Evolutionary conservation across 2,888 invertebrate species (phyloP).

Genomic region (Conistra vaccinii): DNA sequence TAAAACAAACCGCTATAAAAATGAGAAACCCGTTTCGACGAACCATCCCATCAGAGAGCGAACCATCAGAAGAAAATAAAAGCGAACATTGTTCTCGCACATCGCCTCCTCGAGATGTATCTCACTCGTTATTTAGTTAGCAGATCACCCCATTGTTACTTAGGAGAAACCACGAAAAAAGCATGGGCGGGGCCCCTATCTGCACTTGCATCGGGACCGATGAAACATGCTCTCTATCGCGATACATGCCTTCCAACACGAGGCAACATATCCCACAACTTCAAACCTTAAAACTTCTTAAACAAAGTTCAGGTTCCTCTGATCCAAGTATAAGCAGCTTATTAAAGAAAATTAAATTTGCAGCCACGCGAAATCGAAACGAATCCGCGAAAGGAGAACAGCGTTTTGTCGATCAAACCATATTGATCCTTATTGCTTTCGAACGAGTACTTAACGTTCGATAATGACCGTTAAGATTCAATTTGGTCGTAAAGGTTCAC

Average conservation of each 20-base stretch:
- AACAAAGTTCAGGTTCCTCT: constrained; percentile 71
- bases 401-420: constrained; percentile 68
- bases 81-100: constrained; percentile 80
- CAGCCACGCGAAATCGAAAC: constrained; percentile 87
- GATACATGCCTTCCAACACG: constrained; percentile 88
- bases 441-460: constrained; percentile 69
- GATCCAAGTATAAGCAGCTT: constrained; percentile 75
- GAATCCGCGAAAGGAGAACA: constrained; percentile 81
- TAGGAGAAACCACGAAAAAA: constrained; percentile 89
- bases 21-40: constrained; percentile 64
- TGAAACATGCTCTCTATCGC: constrained; percentile 87
- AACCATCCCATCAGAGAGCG: constrained; percentile 70
- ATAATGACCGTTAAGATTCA: constrained; percentile 63
- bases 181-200: constrained; percentile 89
- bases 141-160: constrained; percentile 90
- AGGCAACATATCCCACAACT: constrained; percentile 62
- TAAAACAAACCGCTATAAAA: constrained; percentile 69
- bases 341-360: constrained; percentile 91
- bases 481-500: constrained; percentile 70
- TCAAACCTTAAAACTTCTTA: constrained; percentile 56
- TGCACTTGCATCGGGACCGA: constrained; percentile 83
- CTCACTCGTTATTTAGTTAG: constrained; percentile 89
- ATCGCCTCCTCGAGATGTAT: constrained; percentile 81
- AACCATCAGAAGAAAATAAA: constrained; percentile 75
- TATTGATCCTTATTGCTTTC: constrained; percentile 77